These are phyloP conservation scores for Calosoma granatense DNA, from an alignment of 1,140 invertebrate genomes.

Conservation along the genomic window DNA sequence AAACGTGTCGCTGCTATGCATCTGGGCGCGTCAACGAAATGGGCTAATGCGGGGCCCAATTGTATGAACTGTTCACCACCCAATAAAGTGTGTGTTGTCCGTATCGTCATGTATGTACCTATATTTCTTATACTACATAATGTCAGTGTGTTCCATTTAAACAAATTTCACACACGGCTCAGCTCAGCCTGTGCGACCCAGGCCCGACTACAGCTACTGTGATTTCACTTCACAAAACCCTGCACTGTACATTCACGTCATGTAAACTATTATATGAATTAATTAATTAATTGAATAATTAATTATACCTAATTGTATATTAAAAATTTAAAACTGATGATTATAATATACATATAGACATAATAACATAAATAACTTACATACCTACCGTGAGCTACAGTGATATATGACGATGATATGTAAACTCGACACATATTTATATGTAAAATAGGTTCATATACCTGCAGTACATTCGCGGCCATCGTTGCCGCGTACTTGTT, in stretches of 20 bases:
- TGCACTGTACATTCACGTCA: slow-evolving; percentile 37
- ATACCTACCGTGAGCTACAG: background rate
- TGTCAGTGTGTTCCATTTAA: background rate
- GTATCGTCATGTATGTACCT: slow-evolving; percentile 1
- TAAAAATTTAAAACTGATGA: background rate
- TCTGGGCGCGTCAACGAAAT: too few species aligned
- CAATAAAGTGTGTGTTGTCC: slow-evolving; percentile 20
- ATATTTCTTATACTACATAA: slow-evolving; percentile 5
- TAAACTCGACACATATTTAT: background rate
- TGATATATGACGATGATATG: background rate
- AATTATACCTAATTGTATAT: slow-evolving; percentile 5
- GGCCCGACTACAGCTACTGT: slow-evolving; percentile 31
- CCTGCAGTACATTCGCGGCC: background rate
- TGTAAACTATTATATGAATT: slow-evolving; percentile 1
- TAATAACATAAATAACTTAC: too few species aligned
- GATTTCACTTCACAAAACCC: slow-evolving; percentile 30
- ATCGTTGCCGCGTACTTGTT: background rate
- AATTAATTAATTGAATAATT: background rate
- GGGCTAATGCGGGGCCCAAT: too few species aligned
- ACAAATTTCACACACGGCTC: background rate
- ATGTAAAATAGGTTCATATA: background rate
- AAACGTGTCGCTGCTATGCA: too few species aligned
- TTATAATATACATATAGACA: background rate
- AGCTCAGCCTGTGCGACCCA: slow-evolving; percentile 11
- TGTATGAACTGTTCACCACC: too few species aligned